A percentile compares a stretch with the other conserved stretches of the same genome.
Evolutionary conservation across 2,888 invertebrate species (phyloP).

Genomic region (Alloplasta piceator): DNA sequence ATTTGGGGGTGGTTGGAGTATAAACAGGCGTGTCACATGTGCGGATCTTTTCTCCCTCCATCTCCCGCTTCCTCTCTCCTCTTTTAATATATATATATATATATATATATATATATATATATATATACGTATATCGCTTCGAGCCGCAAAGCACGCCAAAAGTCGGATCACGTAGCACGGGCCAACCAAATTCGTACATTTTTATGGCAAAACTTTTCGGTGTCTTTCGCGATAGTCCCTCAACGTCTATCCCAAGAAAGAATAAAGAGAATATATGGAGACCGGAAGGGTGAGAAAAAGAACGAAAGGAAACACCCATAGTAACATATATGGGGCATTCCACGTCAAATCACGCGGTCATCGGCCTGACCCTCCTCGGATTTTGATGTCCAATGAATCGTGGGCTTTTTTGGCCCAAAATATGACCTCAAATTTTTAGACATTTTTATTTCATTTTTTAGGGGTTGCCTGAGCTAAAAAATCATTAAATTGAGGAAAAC

Average conservation of each 20-base stretch:
- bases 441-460: too few relatives aligned
- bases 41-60: neutral
- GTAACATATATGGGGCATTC: too few relatives aligned
- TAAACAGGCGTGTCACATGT: constrained; percentile 40
- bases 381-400: too few relatives aligned
- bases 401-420: too few relatives aligned
- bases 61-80: neutral
- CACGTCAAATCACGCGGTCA: too few relatives aligned
- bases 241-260: constrained; percentile 55
- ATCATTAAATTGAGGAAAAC: too few relatives aligned
- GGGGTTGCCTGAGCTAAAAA: too few relatives aligned
- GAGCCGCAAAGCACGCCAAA: constrained; percentile 45
- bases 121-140: neutral
- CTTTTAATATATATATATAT: neutral
- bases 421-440: too few relatives aligned
- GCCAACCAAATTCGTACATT: constrained; percentile 64
- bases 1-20: constrained; percentile 43
- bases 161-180: constrained; percentile 59
- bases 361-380: too few relatives aligned
- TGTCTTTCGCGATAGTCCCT: constrained; percentile 57
- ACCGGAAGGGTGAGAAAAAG: constrained; percentile 31
- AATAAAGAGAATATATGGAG: constrained; percentile 45
- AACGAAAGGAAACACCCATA: constrained; percentile 23
- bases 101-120: constrained; percentile 2
- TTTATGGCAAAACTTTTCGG: constrained; percentile 60